Evolutionary conservation across 2,113 vertebrate genomes (phyloP), one percentile per base, ranked within the genome.

Genomic region (Lethenteron reissneri): DNA sequence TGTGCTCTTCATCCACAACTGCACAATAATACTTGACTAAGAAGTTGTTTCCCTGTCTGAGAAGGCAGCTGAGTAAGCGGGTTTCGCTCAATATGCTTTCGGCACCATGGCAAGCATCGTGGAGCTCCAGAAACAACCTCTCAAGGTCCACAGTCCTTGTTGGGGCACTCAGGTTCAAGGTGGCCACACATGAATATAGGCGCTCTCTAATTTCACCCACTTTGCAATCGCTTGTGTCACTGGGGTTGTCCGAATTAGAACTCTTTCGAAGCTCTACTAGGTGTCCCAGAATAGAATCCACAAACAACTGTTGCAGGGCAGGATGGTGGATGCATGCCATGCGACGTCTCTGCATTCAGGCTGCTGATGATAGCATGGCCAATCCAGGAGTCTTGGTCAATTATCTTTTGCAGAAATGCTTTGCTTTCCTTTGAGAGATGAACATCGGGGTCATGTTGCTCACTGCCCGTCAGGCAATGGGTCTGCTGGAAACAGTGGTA

Each of bases 71-170:
- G 56, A 96, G 83, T 10, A 97, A 73, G 70, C 74, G 82, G 77
- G 89, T 88, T 76, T 97, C 91, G 11, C 10, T 80, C 62, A 94
- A 79, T 1, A 78, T 76, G 41, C 76, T 80, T 57, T 74, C 78
- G 56, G 80, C 82, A 0, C 79, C 74, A 59, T 81, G 80, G 76
- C 84, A 87, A 10, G 82, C 78, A 14, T 79, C 80, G 79, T 88
- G 82, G 41, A 99, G 81, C 3, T 83, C 84, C 69, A 82, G 82
- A 71, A 87, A 90, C 7, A 99, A 79, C 1, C 78, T 79, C 4
- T 75, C 82, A 25, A 89, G 72, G 77, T 87, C 85, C 10, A 74
- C 77, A 2, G 77, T 76, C 1, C 79, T 77, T 1, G 75, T 74
- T 11, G 80, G 76, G 8, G 80, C 72, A 25, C 83, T 79, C 77